phyloP scores from a whole-genome alignment of 2,113 vertebrate species.

The Elephantulus edwardii region DNA sequence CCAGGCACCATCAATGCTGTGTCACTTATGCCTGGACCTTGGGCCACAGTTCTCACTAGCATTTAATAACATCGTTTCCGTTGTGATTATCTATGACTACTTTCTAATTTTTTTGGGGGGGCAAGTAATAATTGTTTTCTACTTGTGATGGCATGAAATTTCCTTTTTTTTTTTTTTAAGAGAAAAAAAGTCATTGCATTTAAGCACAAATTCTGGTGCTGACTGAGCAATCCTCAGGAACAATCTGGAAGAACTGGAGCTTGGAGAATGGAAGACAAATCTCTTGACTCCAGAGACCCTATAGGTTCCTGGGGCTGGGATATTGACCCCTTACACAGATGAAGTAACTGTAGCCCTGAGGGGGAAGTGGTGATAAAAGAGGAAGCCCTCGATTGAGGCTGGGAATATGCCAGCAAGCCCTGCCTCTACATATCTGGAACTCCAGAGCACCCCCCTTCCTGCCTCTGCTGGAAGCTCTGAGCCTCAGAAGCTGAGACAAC shows the following conservation, averaged over 20 bases:
- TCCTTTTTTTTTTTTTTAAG: background rate
- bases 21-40: no score
- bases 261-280: background rate
- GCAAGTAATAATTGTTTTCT: background rate
- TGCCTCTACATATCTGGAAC: background rate
- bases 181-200: background rate
- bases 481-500: background rate
- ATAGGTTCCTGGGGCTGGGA: no score
- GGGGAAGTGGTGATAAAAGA: no score
- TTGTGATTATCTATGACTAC: background rate
- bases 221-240: fast-evolving
- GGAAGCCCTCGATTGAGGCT: background rate
- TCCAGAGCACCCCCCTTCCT: background rate
- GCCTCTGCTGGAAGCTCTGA: background rate
- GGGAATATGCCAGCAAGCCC: background rate
- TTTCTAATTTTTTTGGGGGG: slow-evolving; percentile 3
- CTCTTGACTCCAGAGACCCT: background rate
- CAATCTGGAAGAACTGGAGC: background rate
- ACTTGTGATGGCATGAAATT: background rate
- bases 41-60: fast-evolving
- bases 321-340: no score
- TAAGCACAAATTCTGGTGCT: background rate
- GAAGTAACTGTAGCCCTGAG: no score
- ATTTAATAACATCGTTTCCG: background rate
- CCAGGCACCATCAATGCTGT: no score